Conservation (phyloP, 2,888 invertebrate species). For the Beris chalybata region DNA sequence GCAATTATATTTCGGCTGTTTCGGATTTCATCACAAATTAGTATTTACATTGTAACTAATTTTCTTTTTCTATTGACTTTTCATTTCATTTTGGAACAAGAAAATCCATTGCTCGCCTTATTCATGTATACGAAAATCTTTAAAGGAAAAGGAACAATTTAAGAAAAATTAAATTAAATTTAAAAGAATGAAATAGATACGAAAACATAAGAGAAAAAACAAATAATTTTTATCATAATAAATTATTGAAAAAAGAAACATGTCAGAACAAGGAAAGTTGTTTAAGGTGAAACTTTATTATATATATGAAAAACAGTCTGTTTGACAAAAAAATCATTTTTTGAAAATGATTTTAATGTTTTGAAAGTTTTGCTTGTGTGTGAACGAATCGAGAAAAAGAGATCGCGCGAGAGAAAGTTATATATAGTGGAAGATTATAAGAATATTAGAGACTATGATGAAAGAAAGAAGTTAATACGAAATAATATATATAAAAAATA, state of each 20-base stretch:
- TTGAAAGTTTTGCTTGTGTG: constrained; percentile 37
- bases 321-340: constrained; percentile 28
- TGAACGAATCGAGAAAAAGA: constrained; percentile 41
- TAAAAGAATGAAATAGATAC: neutral
- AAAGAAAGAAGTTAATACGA: constrained; percentile 38
- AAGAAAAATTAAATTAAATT: constrained; percentile 27
- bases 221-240: constrained; percentile 11
- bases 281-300: neutral
- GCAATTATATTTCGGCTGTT: constrained; percentile 21
- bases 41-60: neutral
- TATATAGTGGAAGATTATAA: constrained; percentile 23
- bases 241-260: neutral
- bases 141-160: constrained; percentile 37
- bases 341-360: constrained; percentile 25
- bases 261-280: constrained; percentile 14
- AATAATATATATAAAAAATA: constrained; percentile 39
- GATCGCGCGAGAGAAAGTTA: constrained; percentile 20
- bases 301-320: neutral
- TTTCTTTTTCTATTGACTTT: too few relatives aligned
- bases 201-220: constrained; percentile 5
- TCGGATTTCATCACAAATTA: too few relatives aligned
- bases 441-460: constrained; percentile 40
- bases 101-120: constrained; percentile 46
- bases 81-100: constrained; percentile 24
- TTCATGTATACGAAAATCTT: constrained; percentile 45